Percentiles rank a stretch among this genome's conserved stretches.
Conservation (phyloP, 2,888 invertebrate genomes). For the Apoda limacodes region DNA sequence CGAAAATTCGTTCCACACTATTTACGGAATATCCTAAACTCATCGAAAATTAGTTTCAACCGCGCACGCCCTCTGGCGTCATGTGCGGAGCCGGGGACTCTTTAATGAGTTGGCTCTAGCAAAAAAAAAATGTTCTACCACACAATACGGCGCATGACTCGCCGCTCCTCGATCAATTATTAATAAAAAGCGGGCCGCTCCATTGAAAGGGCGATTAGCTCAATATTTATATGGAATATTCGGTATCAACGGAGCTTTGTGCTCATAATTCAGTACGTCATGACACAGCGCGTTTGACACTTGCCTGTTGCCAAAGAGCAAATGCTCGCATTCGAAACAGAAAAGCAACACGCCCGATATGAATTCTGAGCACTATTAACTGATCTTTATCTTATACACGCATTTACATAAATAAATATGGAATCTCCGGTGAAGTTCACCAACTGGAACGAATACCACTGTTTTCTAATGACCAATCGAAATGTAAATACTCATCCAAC, state of each 20-base stretch:
- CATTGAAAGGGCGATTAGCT: conserved; percentile 71
- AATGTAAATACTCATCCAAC: too few relatives aligned
- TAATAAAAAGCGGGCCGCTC: conserved; percentile 69
- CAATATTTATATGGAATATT: conserved; percentile 71
- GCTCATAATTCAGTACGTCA: conserved; percentile 65
- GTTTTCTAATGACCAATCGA: too few relatives aligned
- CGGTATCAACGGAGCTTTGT: conserved; percentile 70
- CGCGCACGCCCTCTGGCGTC: conserved; percentile 32
- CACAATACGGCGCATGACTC: conserved; percentile 67
- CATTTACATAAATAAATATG: too few relatives aligned
- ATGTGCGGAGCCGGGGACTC: conserved; percentile 41
- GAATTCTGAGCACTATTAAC: too few relatives aligned
- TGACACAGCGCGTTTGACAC: conserved; percentile 63
- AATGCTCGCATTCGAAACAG: too few relatives aligned
- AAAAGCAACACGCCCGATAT: too few relatives aligned
- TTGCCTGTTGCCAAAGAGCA: conserved; percentile 42
- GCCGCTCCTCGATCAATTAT: conserved; percentile 65
- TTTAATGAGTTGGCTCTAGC: conserved; percentile 59
- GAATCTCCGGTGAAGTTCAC: too few relatives aligned
- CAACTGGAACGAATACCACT: too few relatives aligned
- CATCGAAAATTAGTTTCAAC: conserved; percentile 50
- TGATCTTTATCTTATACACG: too few relatives aligned
- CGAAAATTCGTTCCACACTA: conserved; percentile 53
- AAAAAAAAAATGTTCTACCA: conserved; percentile 62
- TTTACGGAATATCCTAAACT: conserved; percentile 39